phyloP scores from a whole-genome alignment of 2,797 vertebrate species.

The Crenichthys baileyi region DNA sequence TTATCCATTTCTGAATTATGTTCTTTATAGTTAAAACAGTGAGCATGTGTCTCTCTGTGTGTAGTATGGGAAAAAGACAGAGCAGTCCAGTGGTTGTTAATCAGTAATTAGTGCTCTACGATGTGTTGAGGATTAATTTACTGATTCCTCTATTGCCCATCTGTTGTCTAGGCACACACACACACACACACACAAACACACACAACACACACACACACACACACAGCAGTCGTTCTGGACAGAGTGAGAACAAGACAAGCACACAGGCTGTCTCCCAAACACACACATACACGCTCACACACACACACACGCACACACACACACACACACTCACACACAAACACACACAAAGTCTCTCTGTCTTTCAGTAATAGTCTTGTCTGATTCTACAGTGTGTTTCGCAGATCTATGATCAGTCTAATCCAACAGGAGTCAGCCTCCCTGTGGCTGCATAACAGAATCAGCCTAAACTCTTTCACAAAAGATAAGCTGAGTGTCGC shows the following conservation, averaged over 20 bases:
- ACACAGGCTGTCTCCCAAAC: background rate
- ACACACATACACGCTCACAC: conserved; percentile 28
- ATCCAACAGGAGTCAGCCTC: conserved; percentile 60
- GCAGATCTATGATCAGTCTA: conserved; percentile 63
- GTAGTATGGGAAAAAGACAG: conserved; percentile 17
- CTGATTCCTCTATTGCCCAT: conserved; percentile 68
- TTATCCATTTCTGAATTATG: conserved; percentile 14
- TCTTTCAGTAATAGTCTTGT: conserved; percentile 64
- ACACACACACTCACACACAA: conserved; percentile 24
- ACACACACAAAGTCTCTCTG: conserved; percentile 31
- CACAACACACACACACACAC: background rate
- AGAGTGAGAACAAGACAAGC: conserved; percentile 25
- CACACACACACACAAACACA: conserved; percentile 28
- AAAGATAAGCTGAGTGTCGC: conserved; percentile 57
- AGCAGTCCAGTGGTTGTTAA: conserved; percentile 70
- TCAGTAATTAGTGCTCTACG: conserved; percentile 71
- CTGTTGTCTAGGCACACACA: conserved; percentile 54
- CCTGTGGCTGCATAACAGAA: conserved; percentile 55
- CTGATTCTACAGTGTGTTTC: conserved; percentile 65
- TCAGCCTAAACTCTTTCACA: conserved; percentile 49
- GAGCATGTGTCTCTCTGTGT: conserved; percentile 2
- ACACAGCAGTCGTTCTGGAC: conserved; percentile 18
- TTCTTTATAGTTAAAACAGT: conserved; percentile 14
- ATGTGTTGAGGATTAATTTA: conserved; percentile 75
- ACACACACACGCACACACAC: conserved; percentile 17